Conservation (phyloP, 1,140 invertebrate genomes). For the Hycleus phaleratus region DNA sequence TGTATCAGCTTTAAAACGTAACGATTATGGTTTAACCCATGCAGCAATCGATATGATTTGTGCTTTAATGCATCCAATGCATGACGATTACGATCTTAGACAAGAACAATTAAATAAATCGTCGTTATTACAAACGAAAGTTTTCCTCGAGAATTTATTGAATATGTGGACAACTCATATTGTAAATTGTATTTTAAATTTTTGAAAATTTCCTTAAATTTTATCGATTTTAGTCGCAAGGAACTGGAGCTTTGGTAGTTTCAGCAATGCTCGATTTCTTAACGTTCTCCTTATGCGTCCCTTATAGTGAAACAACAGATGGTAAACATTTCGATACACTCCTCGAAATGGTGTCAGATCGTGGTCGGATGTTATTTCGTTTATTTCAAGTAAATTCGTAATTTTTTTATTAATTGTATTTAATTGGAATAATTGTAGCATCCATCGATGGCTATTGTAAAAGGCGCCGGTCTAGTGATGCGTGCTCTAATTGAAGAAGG, state of each 20-base stretch:
- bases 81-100: conserved; percentile 87
- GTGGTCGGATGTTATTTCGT: conserved; percentile 85
- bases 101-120: conserved; percentile 98
- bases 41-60: conserved; percentile 95
- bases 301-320: conserved; percentile 98
- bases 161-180: conserved; percentile 95
- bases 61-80: conserved; percentile 98
- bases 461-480: conserved; percentile 95
- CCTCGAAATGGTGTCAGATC: conserved; percentile 85
- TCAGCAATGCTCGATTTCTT: conserved; percentile 96
- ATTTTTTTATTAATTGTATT: not conserved
- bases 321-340: conserved; percentile 94
- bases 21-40: conserved; percentile 86
- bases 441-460: conserved; percentile 94
- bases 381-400: conserved; percentile 70
- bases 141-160: conserved; percentile 87
- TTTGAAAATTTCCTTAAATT: not conserved
- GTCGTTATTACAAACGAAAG: conserved; percentile 83
- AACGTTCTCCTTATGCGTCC: conserved; percentile 97
- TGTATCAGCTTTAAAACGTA: conserved; percentile 81
- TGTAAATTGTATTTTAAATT: conserved; percentile 50
- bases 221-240: conserved; percentile 56
- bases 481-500: conserved; percentile 97
- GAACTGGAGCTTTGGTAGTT: conserved; percentile 73
- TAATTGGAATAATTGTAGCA: conserved; percentile 45